phyloP scores from a whole-genome alignment of 2,888 invertebrate species.

The Orchesella flavescens region DNA sequence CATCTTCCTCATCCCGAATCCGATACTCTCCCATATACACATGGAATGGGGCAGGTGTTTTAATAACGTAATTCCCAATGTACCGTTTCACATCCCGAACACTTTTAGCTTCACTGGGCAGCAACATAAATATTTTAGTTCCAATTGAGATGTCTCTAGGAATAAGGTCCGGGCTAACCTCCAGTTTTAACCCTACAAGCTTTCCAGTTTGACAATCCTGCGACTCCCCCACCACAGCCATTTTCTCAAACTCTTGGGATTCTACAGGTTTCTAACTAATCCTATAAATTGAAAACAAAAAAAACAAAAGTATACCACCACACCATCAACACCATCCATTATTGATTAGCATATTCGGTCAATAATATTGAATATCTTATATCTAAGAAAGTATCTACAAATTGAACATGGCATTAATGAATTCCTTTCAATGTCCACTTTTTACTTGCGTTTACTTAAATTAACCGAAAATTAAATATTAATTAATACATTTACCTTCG shows the following conservation, averaged over 20 bases:
- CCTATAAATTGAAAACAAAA: neutral
- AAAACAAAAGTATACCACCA: too few species aligned
- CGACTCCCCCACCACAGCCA: neutral
- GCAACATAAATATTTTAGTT: slow-evolving; percentile 50
- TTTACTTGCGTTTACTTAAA: too few species aligned
- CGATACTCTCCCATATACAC: slow-evolving; percentile 58
- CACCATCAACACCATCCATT: too few species aligned
- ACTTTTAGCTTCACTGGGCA: slow-evolving; percentile 39
- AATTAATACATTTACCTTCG: too few species aligned
- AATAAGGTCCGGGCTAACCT: slow-evolving; percentile 36
- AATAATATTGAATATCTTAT: too few species aligned
- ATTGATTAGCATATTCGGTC: too few species aligned
- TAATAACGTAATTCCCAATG: slow-evolving; percentile 51
- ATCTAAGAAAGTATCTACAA: too few species aligned
- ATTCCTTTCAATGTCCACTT: too few species aligned
- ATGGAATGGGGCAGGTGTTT: slow-evolving; percentile 50
- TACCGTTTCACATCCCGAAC: slow-evolving; percentile 55
- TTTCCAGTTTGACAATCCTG: neutral
- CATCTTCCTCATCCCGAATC: slow-evolving; percentile 62
- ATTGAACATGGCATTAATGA: too few species aligned
- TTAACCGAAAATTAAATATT: too few species aligned
- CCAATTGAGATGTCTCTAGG: slow-evolving; percentile 48
- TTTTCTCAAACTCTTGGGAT: neutral
- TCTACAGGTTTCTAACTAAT: neutral
- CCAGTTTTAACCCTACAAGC: slow-evolving; percentile 48